A percentile compares a stretch with the other conserved stretches of the same genome.
Evolutionary conservation across 2,888 invertebrate genomes (phyloP).

Genomic region (Perizoma flavofasciatum): DNA sequence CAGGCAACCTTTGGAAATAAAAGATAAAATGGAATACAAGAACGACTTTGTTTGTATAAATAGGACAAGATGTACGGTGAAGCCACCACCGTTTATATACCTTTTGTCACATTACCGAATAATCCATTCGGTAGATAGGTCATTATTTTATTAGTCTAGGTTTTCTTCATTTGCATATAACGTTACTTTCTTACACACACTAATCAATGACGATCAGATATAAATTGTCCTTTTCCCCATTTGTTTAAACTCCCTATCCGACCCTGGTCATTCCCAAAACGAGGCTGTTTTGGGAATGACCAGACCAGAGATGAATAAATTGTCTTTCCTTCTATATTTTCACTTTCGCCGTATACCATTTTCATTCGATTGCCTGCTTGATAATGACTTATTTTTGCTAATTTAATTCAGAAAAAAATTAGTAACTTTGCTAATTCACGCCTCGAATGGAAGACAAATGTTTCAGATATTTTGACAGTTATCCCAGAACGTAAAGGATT

Average conservation of each 20-base stretch:
- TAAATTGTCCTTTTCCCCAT: conserved; percentile 38
- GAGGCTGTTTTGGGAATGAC: too few relatives aligned
- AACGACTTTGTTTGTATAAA: too few relatives aligned
- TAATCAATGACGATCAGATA: conserved; percentile 19
- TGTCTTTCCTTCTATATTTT: conserved; percentile 50
- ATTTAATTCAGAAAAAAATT: conserved; percentile 44
- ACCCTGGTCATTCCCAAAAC: conserved; percentile 46
- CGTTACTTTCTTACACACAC: conserved; percentile 8
- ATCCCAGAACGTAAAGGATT: conserved; percentile 10
- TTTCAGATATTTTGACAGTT: conserved; percentile 34
- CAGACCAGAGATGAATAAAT: conserved; percentile 64
- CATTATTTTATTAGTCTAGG: too few relatives aligned
- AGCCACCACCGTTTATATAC: too few relatives aligned
- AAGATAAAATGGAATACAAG: too few relatives aligned
- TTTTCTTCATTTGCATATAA: neutral
- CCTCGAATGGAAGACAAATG: conserved; percentile 34
- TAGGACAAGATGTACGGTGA: too few relatives aligned
- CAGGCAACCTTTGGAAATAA: too few relatives aligned
- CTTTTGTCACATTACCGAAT: too few relatives aligned
- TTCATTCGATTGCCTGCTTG: conserved; percentile 45
- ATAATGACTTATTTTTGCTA: conserved; percentile 49
- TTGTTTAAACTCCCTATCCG: conserved; percentile 51
- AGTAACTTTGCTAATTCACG: conserved; percentile 41
- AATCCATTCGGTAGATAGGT: too few relatives aligned
- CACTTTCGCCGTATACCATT: conserved; percentile 34